Evolutionary conservation across 2,888 invertebrate species (phyloP).

Genomic region (Plagiodera versicolora): DNA sequence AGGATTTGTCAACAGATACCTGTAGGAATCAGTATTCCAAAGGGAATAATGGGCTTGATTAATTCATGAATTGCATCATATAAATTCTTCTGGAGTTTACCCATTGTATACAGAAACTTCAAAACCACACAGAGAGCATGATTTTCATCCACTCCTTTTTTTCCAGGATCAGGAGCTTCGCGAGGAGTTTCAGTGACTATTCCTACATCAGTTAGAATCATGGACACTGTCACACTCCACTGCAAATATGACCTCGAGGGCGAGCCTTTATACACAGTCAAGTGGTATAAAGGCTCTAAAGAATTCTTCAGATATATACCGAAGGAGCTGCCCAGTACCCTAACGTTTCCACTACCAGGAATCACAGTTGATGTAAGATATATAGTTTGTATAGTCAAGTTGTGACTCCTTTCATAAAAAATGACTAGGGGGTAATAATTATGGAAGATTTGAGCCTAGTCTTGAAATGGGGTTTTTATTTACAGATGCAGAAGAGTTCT

Average conservation of each 20-base stretch:
- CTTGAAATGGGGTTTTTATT: too few species aligned
- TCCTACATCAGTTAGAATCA: conserved; percentile 70
- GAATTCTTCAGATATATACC: conserved; percentile 82
- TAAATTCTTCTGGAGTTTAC: too few species aligned
- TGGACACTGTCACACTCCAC: conserved; percentile 72
- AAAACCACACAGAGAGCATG: too few species aligned
- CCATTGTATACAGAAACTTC: too few species aligned
- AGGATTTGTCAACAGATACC: too few species aligned
- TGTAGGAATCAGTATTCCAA: too few species aligned
- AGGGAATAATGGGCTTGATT: neutral
- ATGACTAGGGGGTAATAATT: too few species aligned
- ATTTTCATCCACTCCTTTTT: too few species aligned
- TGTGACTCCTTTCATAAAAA: too few species aligned
- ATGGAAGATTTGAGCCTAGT: too few species aligned
- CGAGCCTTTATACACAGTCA: conserved; percentile 75
- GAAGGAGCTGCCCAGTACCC: conserved; percentile 74
- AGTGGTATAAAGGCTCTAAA: conserved; percentile 77
- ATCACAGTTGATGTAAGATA: conserved; percentile 69
- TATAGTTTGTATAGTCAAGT: too few species aligned
- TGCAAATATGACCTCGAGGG: conserved; percentile 76
- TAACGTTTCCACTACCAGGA: conserved; percentile 70
- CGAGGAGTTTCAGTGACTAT: conserved; percentile 72
- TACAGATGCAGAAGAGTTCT: conserved; percentile 66
- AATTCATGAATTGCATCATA: neutral
- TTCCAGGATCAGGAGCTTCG: conserved; percentile 55